Conservation (phyloP, 2,113 vertebrate species). For the Gallinago jamesoni region DNA sequence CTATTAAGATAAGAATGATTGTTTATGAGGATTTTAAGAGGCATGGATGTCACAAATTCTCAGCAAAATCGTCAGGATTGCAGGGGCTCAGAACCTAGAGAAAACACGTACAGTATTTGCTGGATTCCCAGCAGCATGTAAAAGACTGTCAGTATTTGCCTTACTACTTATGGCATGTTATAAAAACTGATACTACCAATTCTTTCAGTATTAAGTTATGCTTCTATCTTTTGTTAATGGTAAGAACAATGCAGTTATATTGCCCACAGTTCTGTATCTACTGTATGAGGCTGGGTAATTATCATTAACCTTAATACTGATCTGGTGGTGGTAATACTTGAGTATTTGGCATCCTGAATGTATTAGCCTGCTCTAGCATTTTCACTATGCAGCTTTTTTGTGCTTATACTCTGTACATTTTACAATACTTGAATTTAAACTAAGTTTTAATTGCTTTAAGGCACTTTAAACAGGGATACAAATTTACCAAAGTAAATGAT, state of each 20-base stretch:
- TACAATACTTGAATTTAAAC: slow-evolving; percentile 73
- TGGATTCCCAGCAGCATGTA: background rate
- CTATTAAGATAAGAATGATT: background rate
- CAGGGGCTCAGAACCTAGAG: background rate
- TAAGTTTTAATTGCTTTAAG: slow-evolving; percentile 64
- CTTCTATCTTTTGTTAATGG: slow-evolving; percentile 22
- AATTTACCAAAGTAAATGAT: slow-evolving; percentile 74
- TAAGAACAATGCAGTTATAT: slow-evolving; percentile 7
- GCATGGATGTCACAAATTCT: background rate
- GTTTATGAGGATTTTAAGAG: background rate
- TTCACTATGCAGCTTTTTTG: slow-evolving; percentile 57
- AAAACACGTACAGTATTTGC: background rate
- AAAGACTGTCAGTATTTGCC: slow-evolving; percentile 39
- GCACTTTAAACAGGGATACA: slow-evolving; percentile 69
- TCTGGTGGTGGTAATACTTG: slow-evolving; percentile 40
- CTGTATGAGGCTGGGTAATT: slow-evolving; percentile 34
- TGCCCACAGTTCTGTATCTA: slow-evolving; percentile 17
- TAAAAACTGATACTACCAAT: background rate
- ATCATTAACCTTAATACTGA: slow-evolving; percentile 1
- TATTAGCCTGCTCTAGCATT: slow-evolving; percentile 57
- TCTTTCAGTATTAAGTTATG: background rate
- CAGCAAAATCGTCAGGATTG: background rate
- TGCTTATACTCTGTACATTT: slow-evolving; percentile 65
- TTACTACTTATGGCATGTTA: background rate
- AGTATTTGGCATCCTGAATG: slow-evolving; percentile 67